Evolutionary conservation across 2,888 invertebrate genomes (phyloP).

Genomic region (Lymantria monacha): DNA sequence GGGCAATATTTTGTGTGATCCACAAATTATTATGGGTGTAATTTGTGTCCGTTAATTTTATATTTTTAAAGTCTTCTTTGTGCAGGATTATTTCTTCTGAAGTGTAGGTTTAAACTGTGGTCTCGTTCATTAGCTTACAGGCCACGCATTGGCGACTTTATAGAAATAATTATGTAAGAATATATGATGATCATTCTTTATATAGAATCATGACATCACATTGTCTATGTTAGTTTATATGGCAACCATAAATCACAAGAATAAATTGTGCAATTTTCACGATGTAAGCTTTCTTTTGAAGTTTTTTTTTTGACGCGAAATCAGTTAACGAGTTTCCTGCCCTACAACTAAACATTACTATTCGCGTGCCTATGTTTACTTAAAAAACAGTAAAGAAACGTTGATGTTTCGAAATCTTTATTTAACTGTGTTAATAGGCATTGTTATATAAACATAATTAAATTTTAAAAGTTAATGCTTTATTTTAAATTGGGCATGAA

Average conservation of each 20-base stretch:
- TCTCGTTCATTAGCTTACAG: too few species aligned
- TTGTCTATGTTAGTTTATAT: conserved; percentile 1
- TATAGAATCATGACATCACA: not conserved
- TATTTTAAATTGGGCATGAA: too few species aligned
- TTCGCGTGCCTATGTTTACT: conserved; percentile 1
- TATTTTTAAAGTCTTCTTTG: too few species aligned
- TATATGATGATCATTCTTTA: not conserved
- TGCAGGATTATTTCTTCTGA: too few species aligned
- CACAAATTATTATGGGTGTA: too few species aligned
- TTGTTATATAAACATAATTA: not conserved
- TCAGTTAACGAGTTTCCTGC: conserved; percentile 24
- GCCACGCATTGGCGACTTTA: too few species aligned
- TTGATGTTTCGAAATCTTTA: conserved; percentile 6
- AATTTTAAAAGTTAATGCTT: not conserved
- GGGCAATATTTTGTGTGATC: too few species aligned
- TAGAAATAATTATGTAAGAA: not conserved
- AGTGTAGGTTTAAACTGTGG: too few species aligned
- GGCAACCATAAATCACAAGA: conserved; percentile 2
- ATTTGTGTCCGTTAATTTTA: too few species aligned
- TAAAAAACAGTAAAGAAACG: conserved; percentile 3
- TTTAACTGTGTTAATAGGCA: not conserved
- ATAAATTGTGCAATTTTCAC: not conserved
- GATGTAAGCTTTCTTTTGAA: conserved; percentile 22
- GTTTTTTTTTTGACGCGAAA: conserved; percentile 23
- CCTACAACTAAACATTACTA: conserved; percentile 18